Evolutionary conservation across 2,888 invertebrate species (phyloP).

Genomic region (Sabatieria punctata): DNA sequence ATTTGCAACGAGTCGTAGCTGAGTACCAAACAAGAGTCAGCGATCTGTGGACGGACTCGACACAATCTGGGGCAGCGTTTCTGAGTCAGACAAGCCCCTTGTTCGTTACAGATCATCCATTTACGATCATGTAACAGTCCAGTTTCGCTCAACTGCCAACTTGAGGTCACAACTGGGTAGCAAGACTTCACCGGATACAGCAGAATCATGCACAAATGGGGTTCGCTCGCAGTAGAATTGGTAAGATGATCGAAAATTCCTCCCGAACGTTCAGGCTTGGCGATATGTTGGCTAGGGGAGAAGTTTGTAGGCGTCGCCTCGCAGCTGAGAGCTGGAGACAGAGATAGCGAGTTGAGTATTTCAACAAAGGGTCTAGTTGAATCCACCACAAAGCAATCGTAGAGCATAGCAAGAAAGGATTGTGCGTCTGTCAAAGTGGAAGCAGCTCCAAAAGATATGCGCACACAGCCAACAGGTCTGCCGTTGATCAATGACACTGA

Average conservation of each 20-base stretch:
- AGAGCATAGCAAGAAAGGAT: slow-evolving; percentile 53
- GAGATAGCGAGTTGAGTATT: not conserved
- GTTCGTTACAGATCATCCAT: slow-evolving; percentile 74
- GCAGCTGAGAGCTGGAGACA: too few species aligned
- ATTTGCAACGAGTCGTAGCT: too few species aligned
- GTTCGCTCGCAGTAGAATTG: too few species aligned
- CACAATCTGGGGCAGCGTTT: slow-evolving; percentile 64
- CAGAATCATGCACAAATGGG: slow-evolving; percentile 39
- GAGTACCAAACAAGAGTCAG: slow-evolving; percentile 40
- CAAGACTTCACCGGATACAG: slow-evolving; percentile 84
- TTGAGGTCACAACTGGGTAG: slow-evolving; percentile 48
- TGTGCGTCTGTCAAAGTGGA: slow-evolving; percentile 56
- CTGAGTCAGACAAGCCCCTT: slow-evolving; percentile 68
- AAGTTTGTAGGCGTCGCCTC: too few species aligned
- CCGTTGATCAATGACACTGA: slow-evolving; percentile 41
- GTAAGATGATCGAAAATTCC: too few species aligned
- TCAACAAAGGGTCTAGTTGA: not conserved
- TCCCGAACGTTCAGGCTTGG: too few species aligned
- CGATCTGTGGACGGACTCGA: slow-evolving; percentile 53
- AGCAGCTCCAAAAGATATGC: slow-evolving; percentile 82
- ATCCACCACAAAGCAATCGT: slow-evolving; percentile 46
- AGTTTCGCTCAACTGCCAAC: slow-evolving; percentile 55
- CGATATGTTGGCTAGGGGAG: too few species aligned
- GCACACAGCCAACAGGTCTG: slow-evolving; percentile 71
- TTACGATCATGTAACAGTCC: slow-evolving; percentile 74